These are phyloP conservation scores for Sepioteuthis lessoniana DNA, from an alignment of 2,888 invertebrate genomes.

Conservation along the genomic window DNA sequence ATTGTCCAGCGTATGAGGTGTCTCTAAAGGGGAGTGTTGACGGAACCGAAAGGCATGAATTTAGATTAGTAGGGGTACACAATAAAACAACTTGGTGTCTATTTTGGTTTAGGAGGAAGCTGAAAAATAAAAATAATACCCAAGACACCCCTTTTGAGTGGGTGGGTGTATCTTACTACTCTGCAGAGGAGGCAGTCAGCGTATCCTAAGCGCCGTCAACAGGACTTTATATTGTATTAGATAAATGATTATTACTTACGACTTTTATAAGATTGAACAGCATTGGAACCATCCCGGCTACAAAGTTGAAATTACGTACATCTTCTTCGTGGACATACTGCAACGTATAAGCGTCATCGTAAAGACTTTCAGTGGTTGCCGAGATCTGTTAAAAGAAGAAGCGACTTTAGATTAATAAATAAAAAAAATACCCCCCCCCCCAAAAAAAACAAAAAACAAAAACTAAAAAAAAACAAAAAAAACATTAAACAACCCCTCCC, in stretches of 20 bases:
- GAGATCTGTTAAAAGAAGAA: constrained; percentile 63
- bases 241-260: constrained; percentile 60
- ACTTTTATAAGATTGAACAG: constrained; percentile 73
- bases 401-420: not conserved
- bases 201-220: not conserved
- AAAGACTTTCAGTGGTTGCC: constrained; percentile 73
- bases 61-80: too few species aligned
- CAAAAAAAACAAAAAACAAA: not conserved
- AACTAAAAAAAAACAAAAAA: too few species aligned
- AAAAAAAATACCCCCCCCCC: not conserved
- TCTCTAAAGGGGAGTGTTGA: too few species aligned
- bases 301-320: constrained; percentile 71
- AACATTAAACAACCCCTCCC: too few species aligned
- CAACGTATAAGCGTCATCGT: constrained; percentile 74
- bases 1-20: too few species aligned
- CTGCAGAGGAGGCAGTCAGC: too few species aligned
- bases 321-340: constrained; percentile 69
- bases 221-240: not conserved
- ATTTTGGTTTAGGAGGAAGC: too few species aligned
- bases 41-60: too few species aligned
- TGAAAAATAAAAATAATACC: too few species aligned
- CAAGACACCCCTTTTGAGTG: too few species aligned
- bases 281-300: constrained; percentile 74
- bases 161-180: too few species aligned
- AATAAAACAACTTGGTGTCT: too few species aligned